phyloP scores from a whole-genome alignment of 2,113 vertebrate genomes.

The Rhinoderma darwinii region DNA sequence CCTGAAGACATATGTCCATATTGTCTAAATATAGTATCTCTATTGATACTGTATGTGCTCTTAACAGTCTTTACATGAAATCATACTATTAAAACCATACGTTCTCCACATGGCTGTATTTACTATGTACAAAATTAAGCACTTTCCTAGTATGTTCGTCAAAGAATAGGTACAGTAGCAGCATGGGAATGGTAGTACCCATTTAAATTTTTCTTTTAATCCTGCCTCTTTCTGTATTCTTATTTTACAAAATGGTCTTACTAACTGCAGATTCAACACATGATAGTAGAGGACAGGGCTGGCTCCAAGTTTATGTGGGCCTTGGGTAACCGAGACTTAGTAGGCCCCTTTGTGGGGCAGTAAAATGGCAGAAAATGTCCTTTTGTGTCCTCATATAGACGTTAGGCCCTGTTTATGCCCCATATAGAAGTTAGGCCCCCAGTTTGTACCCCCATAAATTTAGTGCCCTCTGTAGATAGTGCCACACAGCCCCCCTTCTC shows the following conservation, averaged over 20 bases:
- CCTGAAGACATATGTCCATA: slow-evolving; percentile 8
- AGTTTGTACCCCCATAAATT: too few relatives aligned
- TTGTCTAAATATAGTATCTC: slow-evolving; percentile 9
- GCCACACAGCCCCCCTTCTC: too few relatives aligned
- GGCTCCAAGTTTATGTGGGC: too few relatives aligned
- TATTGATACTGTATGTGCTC: background rate
- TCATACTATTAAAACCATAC: background rate
- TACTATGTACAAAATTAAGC: background rate
- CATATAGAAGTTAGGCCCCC: too few relatives aligned
- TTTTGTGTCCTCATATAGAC: too few relatives aligned
- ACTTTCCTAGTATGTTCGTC: background rate
- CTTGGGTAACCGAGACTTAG: too few relatives aligned
- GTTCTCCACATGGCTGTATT: background rate
- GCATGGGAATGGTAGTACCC: background rate
- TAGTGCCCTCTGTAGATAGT: too few relatives aligned
- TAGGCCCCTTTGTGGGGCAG: too few relatives aligned
- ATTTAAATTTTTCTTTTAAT: background rate
- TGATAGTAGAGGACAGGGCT: too few relatives aligned
- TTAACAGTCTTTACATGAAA: background rate
- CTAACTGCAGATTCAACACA: background rate
- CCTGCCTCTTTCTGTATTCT: background rate
- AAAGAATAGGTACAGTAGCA: background rate
- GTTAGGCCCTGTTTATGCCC: too few relatives aligned
- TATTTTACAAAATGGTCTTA: background rate
- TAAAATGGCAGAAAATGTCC: too few relatives aligned